A percentile compares a stretch with the other conserved stretches of the same genome.
These are phyloP conservation scores for Ceratina australensis DNA, from an alignment of 1,140 invertebrate genomes.

Conservation along the genomic window DNA sequence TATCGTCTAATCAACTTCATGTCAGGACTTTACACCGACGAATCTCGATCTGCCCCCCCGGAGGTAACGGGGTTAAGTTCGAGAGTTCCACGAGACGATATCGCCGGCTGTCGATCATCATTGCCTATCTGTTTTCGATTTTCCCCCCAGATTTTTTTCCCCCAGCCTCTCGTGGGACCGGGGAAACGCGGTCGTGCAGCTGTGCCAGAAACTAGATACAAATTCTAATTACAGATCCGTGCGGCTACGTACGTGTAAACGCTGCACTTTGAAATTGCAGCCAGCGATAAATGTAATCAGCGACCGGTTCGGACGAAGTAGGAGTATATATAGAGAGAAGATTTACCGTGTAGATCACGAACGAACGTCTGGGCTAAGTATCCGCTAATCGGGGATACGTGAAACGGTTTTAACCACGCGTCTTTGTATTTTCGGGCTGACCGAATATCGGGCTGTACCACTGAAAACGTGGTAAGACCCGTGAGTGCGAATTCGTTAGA, in stretches of 20 bases:
- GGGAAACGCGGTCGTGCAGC: slow-evolving; percentile 61
- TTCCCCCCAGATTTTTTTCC: slow-evolving; percentile 27
- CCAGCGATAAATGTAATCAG: slow-evolving; percentile 35
- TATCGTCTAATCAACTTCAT: too few relatives aligned
- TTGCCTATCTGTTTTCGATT: slow-evolving; percentile 43
- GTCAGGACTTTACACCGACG: slow-evolving; percentile 21
- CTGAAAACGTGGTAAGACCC: not conserved
- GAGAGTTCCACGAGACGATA: not conserved
- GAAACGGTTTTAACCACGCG: not conserved
- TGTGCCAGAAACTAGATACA: slow-evolving; percentile 51
- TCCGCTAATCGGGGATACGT: too few relatives aligned
- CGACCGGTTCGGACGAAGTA: not conserved
- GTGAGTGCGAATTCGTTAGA: not conserved
- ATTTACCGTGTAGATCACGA: not conserved
- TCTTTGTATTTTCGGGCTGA: slow-evolving; percentile 8
- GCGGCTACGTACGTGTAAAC: too few relatives aligned
- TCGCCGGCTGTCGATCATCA: slow-evolving; percentile 42
- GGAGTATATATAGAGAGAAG: not conserved
- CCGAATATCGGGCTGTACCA: not conserved
- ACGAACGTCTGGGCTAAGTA: not conserved
- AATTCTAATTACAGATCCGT: slow-evolving; percentile 36
- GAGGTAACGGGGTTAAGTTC: slow-evolving; percentile 61
- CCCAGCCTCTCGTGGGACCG: too few relatives aligned
- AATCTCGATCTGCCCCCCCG: not conserved
- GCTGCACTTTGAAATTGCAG: slow-evolving; percentile 61